Evolutionary conservation across 2,113 vertebrate species (phyloP).

Genomic region (Sakesphorus luctuosus): DNA sequence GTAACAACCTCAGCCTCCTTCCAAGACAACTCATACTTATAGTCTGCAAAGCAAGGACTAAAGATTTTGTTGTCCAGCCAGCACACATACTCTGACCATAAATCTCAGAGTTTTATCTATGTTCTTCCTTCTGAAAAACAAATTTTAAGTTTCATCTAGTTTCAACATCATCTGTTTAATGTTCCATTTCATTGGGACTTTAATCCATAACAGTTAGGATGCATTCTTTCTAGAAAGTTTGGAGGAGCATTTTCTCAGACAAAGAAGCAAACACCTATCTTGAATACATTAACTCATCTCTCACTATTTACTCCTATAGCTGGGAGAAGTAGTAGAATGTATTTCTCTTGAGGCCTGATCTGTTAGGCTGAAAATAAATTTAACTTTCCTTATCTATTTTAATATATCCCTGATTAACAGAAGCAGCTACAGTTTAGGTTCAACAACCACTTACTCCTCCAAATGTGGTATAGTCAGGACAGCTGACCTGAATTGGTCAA

Average conservation of each 20-base stretch:
- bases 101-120: not conserved
- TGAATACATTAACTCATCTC: not conserved
- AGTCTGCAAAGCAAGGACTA: not conserved
- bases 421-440: not conserved
- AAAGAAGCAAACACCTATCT: not conserved
- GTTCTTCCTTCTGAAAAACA: not conserved
- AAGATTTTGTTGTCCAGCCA: not conserved
- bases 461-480: not conserved
- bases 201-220: not conserved
- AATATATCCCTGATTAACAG: not conserved
- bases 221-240: not conserved
- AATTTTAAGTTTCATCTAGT: not conserved
- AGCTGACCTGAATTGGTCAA: not conserved
- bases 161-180: not conserved
- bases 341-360: not conserved
- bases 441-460: not conserved
- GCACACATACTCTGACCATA: not conserved
- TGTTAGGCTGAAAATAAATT: not conserved
- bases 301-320: not conserved
- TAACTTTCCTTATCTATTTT: not conserved
- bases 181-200: not conserved
- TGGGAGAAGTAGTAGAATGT: not conserved
- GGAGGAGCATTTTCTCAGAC: not conserved
- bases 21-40: not conserved
- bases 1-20: rapidly evolving